phyloP scores from a whole-genome alignment of 2,797 vertebrate genomes.

The Cyclura pinguis region DNA sequence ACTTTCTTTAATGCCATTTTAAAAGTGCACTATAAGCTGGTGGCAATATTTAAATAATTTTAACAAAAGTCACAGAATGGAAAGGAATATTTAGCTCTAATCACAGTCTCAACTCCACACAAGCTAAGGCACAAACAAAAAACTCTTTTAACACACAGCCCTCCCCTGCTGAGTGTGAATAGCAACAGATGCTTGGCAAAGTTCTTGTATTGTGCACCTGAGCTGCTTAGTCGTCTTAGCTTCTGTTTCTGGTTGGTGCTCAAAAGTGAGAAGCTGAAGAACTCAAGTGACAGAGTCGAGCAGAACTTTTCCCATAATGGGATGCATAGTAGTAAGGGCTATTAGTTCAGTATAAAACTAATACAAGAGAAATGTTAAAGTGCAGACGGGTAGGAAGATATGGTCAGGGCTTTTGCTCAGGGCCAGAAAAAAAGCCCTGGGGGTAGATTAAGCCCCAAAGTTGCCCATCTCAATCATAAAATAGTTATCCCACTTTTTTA shows the following conservation, averaged over 20 bases:
- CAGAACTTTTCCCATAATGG: not conserved
- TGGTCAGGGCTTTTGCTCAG: not conserved
- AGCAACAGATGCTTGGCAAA: slow-evolving; percentile 28
- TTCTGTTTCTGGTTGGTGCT: not conserved
- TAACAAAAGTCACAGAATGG: not conserved
- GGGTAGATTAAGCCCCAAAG: no score
- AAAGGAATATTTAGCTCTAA: not conserved
- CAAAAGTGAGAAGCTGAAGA: not conserved
- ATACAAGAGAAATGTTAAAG: not conserved
- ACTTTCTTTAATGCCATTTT: not conserved
- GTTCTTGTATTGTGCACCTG: not conserved
- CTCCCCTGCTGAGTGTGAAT: not conserved
- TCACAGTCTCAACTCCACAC: not conserved
- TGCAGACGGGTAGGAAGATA: not conserved
- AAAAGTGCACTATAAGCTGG: not conserved
- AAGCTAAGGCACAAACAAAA: slow-evolving; percentile 9
- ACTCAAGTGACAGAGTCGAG: not conserved
- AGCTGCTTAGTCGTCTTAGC: not conserved
- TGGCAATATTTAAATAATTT: not conserved
- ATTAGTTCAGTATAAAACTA: not conserved
- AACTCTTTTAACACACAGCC: not conserved
- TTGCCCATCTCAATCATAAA: no score
- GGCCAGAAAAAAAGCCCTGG: not conserved
- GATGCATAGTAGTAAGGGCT: no score
- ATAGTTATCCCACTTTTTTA: no score